Evolutionary conservation across 1,140 invertebrate species (phyloP), one percentile per base, ranked within the genome.

Genomic region (Chionoecetes opilio): DNA sequence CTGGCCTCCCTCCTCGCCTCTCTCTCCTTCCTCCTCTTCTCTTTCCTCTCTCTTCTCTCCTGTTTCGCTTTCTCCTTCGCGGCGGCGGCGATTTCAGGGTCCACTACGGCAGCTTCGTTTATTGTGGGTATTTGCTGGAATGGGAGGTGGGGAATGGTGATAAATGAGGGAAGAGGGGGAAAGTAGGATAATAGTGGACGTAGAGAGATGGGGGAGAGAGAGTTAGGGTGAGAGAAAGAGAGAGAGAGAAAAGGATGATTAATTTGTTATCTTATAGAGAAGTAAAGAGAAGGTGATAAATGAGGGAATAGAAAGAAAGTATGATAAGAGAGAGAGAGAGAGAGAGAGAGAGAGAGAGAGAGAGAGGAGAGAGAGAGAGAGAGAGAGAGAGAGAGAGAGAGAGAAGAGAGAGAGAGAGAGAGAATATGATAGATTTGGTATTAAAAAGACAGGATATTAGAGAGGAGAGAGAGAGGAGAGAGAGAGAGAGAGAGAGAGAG

Each of bases 21-120:
- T 53, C 89, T 34, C 90, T 82, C 86, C 31, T n/a, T 17, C 32
- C 87, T 75, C 29, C 93, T 96, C 96, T 41, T 97, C 93, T 9
- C 96, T 96, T 96, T 97, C 97, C 96, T 97, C 97, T 46, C 97
- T 90, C 96, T 96, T 96, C 94, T 95, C 95, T 97, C 97, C 90
- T 96, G 96, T 86, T 97, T 96, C 92, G 97, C 97, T 95, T 17
- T 53, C 97, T 97, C 91, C 97, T 91, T 91, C 21, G 75, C 96
- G 41, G 94, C 92, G n/a, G 93, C 89, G 26, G 91, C 88, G 32
- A 89, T 34, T 53, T 94, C 96, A 53, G 94, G 94, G 38, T 95
- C 92, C 31, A 93, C 32, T 32, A 63, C 11, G 29, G 86, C 82
- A 17, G 92, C 82, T 11, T 95, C 94, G 53, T 31, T 53, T 31